Percentiles rank a stretch among this genome's conserved stretches.
phyloP scores from a whole-genome alignment of 2,113 vertebrate genomes.

The Hyaena hyaena region DNA sequence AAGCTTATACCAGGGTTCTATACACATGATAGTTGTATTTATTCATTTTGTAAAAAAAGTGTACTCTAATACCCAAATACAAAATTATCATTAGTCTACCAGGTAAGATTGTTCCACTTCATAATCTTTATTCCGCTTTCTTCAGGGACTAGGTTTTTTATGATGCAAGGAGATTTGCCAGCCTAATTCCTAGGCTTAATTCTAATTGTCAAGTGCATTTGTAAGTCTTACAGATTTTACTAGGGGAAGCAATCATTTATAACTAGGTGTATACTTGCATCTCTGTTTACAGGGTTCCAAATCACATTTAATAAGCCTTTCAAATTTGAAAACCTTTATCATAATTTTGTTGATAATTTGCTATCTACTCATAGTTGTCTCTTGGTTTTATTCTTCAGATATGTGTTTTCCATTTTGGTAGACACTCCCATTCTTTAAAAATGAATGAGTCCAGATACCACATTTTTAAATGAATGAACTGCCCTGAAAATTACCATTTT shows the following conservation, averaged over 20 bases:
- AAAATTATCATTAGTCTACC: slow-evolving; percentile 32
- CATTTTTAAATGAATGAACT: neutral
- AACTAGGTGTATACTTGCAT: neutral
- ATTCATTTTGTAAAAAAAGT: neutral
- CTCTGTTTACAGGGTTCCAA: neutral
- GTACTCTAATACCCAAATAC: neutral
- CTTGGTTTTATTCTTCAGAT: neutral
- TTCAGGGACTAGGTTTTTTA: neutral
- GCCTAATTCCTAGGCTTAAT: slow-evolving; percentile 58
- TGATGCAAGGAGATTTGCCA: slow-evolving; percentile 39
- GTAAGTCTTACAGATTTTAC: slow-evolving; percentile 53
- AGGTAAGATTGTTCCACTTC: neutral
- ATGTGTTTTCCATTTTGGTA: neutral
- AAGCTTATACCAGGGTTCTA: neutral
- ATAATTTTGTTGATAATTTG: neutral
- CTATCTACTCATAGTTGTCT: neutral
- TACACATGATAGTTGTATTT: neutral
- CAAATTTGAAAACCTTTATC: neutral
- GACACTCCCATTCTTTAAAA: neutral
- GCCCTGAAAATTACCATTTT: neutral
- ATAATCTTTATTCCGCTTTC: neutral
- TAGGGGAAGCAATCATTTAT: neutral
- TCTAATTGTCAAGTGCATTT: slow-evolving; percentile 32
- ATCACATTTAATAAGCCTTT: neutral
- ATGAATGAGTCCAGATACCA: neutral